Evolutionary conservation across 1,140 invertebrate genomes (phyloP), one percentile per base, ranked within the genome.

Genomic region (Neodiprion pinetum): DNA sequence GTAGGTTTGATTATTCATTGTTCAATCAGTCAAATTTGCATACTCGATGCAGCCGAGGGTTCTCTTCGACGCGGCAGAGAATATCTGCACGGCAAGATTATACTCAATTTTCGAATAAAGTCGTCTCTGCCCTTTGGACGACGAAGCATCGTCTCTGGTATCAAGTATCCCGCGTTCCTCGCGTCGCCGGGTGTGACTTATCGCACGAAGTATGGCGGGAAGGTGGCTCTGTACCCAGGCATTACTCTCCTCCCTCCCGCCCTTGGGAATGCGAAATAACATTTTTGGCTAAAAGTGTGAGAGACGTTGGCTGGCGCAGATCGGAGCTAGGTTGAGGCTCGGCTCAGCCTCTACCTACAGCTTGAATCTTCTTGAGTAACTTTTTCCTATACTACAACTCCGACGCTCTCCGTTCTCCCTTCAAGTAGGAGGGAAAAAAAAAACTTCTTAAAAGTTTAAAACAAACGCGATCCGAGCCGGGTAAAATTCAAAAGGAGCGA

Each of bases 101-200:
- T 0, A 61, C 4, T 14, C 53, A 61, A 14, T 61, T 17, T 61
- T 61, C 8, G 4, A 61, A 61, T 14, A 61, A 12, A 61, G n/a
- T 17, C 53, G n/a, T 17, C 53, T 14, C n/a, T 61, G 11, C 53
- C 53, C 53, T 14, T 61, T 12, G 53, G 53, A 61, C 53, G 53
- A 40, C 5, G 28, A 40, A 40, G 28, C 28, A 40, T 40, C 28
- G 28, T 40, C 28, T 40, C 2, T 2, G 5, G 28, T 40, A 40
- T 40, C 28, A 40, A 40, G 28, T 40, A 5, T 40, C 28, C 28
- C 53, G n/a, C 53, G 53, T 61, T 61, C 3, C 53, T 61, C 11
- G 53, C 53, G 53, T 61, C 11, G 9, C 53, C 53, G 53, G 53
- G 53, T 61, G 53, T 61, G 53, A 61, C 53, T 61, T 61, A 61